Conservation (phyloP, 2,113 vertebrate species). For the Arenaria interpres region DNA sequence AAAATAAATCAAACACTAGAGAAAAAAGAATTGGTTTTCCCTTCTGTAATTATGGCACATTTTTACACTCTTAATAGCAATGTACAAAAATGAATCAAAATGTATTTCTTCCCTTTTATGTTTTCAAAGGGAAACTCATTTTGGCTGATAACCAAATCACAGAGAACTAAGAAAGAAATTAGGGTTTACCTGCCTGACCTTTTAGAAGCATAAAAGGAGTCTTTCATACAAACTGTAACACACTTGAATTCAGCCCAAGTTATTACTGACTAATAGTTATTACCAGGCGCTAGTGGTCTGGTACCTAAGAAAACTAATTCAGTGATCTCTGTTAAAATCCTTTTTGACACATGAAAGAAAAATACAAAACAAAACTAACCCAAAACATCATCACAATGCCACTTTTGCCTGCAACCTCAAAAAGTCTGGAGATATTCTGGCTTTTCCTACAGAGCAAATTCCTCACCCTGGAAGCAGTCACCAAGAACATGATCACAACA, state of each 20-base stretch:
- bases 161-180: background rate
- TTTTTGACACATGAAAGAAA: background rate
- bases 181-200: background rate
- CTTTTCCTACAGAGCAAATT: background rate
- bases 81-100: background rate
- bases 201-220: background rate
- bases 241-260: background rate
- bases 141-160: background rate
- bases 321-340: background rate
- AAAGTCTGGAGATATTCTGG: background rate
- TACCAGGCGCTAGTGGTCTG: background rate
- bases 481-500: background rate
- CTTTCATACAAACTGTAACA: background rate
- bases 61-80: background rate
- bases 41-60: background rate
- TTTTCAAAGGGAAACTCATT: background rate
- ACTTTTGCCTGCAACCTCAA: background rate
- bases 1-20: background rate
- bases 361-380: background rate
- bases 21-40: background rate
- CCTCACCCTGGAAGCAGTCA: background rate
- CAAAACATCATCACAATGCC: background rate
- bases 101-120: background rate
- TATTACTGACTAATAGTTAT: background rate
- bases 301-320: background rate